A percentile compares a stretch with the other conserved stretches of the same genome.
phyloP scores from a whole-genome alignment of 2,888 invertebrate species.

The Bimastos eiseni region DNA sequence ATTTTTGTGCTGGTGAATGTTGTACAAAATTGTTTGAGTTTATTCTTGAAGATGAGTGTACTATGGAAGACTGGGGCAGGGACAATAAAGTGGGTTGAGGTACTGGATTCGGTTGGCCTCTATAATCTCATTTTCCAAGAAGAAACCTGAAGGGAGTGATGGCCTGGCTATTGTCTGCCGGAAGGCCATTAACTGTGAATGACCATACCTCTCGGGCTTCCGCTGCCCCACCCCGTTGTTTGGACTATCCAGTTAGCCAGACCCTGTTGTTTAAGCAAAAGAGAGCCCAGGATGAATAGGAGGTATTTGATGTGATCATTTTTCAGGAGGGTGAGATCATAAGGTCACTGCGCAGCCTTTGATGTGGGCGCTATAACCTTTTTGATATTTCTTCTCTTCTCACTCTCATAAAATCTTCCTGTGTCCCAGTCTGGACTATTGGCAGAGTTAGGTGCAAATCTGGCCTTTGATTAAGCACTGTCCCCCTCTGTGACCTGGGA shows the following conservation, averaged over 20 bases:
- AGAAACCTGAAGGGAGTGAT: not conserved
- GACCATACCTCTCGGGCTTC: slow-evolving; percentile 13
- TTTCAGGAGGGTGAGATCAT: slow-evolving; percentile 5
- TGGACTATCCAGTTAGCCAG: not conserved
- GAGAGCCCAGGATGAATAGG: not conserved
- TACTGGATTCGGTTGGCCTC: not conserved
- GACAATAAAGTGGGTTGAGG: not conserved
- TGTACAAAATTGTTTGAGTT: not conserved
- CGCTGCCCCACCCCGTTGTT: not conserved
- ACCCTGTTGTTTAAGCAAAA: not conserved
- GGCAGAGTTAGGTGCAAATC: slow-evolving; percentile 1
- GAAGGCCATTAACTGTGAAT: not conserved
- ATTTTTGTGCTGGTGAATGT: not conserved
- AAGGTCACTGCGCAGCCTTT: not conserved
- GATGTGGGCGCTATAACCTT: slow-evolving; percentile 13
- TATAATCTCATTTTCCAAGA: not conserved
- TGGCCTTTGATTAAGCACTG: not conserved
- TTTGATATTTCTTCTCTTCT: not conserved
- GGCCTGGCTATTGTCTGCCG: slow-evolving; percentile 1
- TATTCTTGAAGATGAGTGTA: not conserved
- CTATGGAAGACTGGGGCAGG: not conserved
- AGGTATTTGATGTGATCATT: slow-evolving; percentile 9
- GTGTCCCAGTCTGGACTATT: not conserved
- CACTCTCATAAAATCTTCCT: not conserved
- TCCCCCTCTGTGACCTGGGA: not conserved